Conservation (phyloP, 2,888 invertebrate species). For the Phlogophora meticulosa region DNA sequence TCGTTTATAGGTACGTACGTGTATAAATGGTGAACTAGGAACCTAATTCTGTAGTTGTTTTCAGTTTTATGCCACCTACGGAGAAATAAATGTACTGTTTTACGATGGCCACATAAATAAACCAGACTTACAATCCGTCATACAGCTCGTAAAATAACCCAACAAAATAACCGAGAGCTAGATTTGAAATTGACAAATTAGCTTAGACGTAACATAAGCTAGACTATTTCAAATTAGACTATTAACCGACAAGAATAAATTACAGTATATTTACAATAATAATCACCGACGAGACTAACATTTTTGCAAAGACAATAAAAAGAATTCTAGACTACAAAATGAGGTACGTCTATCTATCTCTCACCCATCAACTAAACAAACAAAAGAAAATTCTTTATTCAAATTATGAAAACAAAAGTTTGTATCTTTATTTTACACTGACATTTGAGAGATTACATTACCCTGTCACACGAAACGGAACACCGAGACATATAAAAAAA, state of each 20-base stretch:
- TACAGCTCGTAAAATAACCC: slow-evolving; percentile 26
- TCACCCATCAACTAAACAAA: slow-evolving; percentile 12
- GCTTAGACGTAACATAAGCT: slow-evolving; percentile 19
- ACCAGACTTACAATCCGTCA: slow-evolving; percentile 25
- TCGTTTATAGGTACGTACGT: slow-evolving; percentile 21
- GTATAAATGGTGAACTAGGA: slow-evolving; percentile 29
- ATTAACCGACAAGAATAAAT: slow-evolving; percentile 27
- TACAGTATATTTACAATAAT: slow-evolving; percentile 11
- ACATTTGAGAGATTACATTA: slow-evolving; percentile 16
- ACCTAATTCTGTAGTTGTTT: slow-evolving; percentile 26
- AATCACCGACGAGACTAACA: slow-evolving; percentile 2
- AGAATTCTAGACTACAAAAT: slow-evolving; percentile 11
- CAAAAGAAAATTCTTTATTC: slow-evolving; percentile 7
- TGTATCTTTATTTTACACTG: neutral
- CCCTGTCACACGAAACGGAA: slow-evolving; percentile 27
- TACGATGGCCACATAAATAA: slow-evolving; percentile 44
- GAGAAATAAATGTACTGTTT: slow-evolving; percentile 46
- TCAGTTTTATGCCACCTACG: slow-evolving; percentile 40
- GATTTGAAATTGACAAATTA: slow-evolving; percentile 41
- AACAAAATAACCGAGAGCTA: slow-evolving; percentile 23
- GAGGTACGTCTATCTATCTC: neutral
- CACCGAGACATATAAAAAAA: neutral
- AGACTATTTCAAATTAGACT: too few relatives aligned
- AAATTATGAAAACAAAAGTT: slow-evolving; percentile 13
- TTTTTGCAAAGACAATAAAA: neutral